Base-by-base conservation (phyloP, 1,140 invertebrate species). In the Pogonognathellus flavescens region DNA sequence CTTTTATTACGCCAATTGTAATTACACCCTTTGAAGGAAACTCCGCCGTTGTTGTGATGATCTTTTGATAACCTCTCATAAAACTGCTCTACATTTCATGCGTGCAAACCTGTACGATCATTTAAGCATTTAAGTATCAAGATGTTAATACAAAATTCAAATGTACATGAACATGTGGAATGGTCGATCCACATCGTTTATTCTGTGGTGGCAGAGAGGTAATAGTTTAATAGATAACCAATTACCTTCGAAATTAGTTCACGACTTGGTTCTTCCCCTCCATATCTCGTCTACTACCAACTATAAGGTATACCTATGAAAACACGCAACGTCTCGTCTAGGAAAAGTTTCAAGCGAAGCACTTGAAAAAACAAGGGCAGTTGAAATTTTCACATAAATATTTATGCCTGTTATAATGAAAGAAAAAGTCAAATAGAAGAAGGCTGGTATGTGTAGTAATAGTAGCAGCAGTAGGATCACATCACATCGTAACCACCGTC, bases 221-320 rank as follows among this genome's bases (percentile, higher is more conserved):
- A 76, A 76, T 76, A 76, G 70, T 31, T 53, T 84, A 76, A 84
- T 84, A 72, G 70, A 84, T 70, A 84, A 80, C 52, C 66, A 84
- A 76, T 57, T 84, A 84, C 83, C 53, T 52, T 84, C 25, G 83
- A 84, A 84, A 84, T 84, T 84, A 84, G 83, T 84, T 84, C 83
- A 84, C 70, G 83, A 84, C 83, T 84, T 41, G 31, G 31, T 41
- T 62, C n/a, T 50, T 83, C 59, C 31, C 31, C 18, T 83, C 82
- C 55, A 50, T 1, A 41, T 60, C 16, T 11, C 31, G 53, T 80
- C 50, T 55, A 20, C 13, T 66, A 1, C n/a, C n/a, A n/a, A n/a
- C n/a, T n/a, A n/a, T n/a, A n/a, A n/a, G n/a, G n/a, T 0, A 16
- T 66, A 31, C 18, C 14, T 41, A 41, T 1, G 31, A 41, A 41